Evolutionary conservation across 2,797 vertebrate genomes (phyloP).

Genomic region (Orientallactaga sibirica): DNA sequence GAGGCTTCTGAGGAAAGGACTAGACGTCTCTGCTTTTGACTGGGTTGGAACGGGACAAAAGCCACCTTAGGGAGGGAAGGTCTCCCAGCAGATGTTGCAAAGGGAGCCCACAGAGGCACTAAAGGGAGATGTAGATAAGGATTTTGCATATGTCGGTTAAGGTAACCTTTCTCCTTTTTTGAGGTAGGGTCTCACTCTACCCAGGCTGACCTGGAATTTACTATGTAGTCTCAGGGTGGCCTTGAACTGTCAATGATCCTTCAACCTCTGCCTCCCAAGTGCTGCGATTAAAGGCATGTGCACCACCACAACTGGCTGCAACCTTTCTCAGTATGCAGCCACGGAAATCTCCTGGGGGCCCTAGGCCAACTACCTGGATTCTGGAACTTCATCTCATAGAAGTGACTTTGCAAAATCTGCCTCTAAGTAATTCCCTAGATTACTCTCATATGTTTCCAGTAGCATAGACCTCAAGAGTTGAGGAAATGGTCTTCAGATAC

Average conservation of each 20-base stretch:
- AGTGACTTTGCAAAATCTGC: background rate
- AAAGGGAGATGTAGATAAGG: background rate
- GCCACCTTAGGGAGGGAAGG: background rate
- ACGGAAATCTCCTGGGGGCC: background rate
- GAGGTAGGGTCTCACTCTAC: too few relatives aligned
- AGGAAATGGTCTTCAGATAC: background rate
- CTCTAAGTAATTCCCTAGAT: background rate
- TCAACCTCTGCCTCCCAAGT: too few relatives aligned
- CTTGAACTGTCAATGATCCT: too few relatives aligned
- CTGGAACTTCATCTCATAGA: background rate
- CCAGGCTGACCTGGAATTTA: too few relatives aligned
- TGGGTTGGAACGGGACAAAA: background rate
- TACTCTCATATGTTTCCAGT: background rate
- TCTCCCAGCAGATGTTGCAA: background rate
- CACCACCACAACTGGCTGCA: background rate
- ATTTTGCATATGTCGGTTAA: too few relatives aligned
- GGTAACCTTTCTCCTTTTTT: too few relatives aligned
- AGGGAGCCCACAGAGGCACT: background rate
- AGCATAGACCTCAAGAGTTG: background rate
- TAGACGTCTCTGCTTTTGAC: background rate
- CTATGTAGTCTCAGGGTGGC: too few relatives aligned
- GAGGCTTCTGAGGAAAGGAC: background rate
- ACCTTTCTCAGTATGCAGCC: background rate
- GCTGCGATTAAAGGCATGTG: too few relatives aligned
- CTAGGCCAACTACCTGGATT: background rate